Conservation (phyloP, 2,113 vertebrate genomes). For the Dermatemys mawii region DNA sequence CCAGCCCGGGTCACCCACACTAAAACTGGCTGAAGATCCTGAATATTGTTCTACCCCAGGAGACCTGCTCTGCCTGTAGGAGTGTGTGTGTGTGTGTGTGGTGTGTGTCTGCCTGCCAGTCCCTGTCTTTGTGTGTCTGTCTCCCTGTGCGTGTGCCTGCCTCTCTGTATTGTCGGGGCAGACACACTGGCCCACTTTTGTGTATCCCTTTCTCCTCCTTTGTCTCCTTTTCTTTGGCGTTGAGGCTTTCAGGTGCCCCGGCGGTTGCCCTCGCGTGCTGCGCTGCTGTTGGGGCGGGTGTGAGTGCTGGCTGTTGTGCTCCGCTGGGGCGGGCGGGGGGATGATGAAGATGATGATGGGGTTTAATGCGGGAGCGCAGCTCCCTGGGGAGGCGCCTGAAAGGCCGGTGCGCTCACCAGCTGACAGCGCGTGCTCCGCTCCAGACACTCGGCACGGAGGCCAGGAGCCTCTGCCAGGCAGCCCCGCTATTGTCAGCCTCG, state of each 20-base stretch:
- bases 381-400: slow-evolving; percentile 88
- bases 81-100: too few species aligned
- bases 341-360: slow-evolving; percentile 55
- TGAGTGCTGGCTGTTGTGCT: slow-evolving; percentile 70
- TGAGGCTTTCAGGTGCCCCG: slow-evolving; percentile 66
- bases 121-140: neutral
- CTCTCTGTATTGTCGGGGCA: neutral
- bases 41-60: neutral
- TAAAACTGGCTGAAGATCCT: too few species aligned
- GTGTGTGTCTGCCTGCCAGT: neutral
- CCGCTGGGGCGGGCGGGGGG: slow-evolving; percentile 47
- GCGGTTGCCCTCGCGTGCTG: slow-evolving; percentile 68
- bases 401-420: slow-evolving; percentile 95
- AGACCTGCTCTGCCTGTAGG: neutral
- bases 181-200: slow-evolving; percentile 1
- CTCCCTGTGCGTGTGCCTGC: neutral
- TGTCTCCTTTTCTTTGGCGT: slow-evolving; percentile 19
- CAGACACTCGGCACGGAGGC: slow-evolving; percentile 89
- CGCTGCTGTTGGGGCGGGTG: slow-evolving; percentile 70
- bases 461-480: slow-evolving; percentile 65
- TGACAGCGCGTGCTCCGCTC: slow-evolving; percentile 95
- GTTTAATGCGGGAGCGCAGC: slow-evolving; percentile 75
- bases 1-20: too few species aligned
- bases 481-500: slow-evolving; percentile 68
- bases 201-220: neutral